Conservation (phyloP, 2,888 invertebrate species). For the Diaperis boleti region DNA sequence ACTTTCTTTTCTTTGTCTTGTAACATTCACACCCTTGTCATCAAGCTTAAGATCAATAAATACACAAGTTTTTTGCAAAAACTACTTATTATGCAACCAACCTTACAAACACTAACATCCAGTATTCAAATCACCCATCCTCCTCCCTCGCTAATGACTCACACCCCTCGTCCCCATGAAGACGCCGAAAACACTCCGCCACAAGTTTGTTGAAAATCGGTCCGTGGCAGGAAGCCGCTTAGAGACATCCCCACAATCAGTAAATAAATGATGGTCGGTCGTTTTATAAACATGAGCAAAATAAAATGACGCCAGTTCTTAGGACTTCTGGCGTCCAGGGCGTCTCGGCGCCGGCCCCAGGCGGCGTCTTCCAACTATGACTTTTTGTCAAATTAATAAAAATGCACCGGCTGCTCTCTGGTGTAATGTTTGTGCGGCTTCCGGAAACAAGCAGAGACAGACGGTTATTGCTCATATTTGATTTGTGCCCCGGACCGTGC, state of each 20-base stretch:
- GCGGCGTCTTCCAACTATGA: conserved; percentile 56
- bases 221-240: conserved; percentile 36
- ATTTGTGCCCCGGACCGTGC: conserved; percentile 51
- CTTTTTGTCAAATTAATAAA: conserved; percentile 60
- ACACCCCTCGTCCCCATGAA: background rate
- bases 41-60: no score
- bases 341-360: conserved; percentile 56
- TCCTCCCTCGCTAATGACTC: conserved; percentile 9
- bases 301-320: conserved; percentile 59
- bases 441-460: conserved; percentile 51
- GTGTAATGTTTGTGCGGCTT: conserved; percentile 49
- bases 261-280: conserved; percentile 52
- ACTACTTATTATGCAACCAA: conserved; percentile 7
- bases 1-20: no score
- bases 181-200: background rate
- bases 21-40: no score
- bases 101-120: no score
- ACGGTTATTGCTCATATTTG: conserved; percentile 49
- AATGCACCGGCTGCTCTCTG: conserved; percentile 54
- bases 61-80: no score
- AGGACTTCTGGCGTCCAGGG: conserved; percentile 60
- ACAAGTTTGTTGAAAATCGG: conserved; percentile 37
- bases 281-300: conserved; percentile 50
- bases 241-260: conserved; percentile 47
- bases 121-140: background rate